A percentile compares a stretch with the other conserved stretches of the same genome.
Conservation (phyloP, 2,113 vertebrate species). For the Thymallus thymallus region DNA sequence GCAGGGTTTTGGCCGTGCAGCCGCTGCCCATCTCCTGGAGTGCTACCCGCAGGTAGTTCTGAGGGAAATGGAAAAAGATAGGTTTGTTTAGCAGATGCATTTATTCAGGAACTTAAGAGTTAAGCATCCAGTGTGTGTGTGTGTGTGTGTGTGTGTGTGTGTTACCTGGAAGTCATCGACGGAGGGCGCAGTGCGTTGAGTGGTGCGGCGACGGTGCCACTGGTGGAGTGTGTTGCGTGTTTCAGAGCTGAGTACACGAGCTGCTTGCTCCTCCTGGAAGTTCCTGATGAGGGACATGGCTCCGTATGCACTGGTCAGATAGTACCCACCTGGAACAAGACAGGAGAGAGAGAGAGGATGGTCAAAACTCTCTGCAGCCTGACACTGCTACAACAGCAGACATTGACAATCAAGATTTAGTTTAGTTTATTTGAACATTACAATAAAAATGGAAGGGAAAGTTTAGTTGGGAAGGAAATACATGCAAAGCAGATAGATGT, state of each 20-base stretch:
- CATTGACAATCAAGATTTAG: not conserved
- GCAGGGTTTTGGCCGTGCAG: conserved; percentile 92
- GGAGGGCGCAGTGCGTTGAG: conserved; percentile 82
- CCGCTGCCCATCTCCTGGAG: conserved; percentile 88
- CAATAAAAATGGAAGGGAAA: not conserved
- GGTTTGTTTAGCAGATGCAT: not conserved
- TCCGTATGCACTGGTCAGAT: conserved; percentile 92
- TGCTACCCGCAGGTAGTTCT: conserved; percentile 96
- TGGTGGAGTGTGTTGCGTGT: conserved; percentile 89
- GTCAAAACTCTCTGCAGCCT: not conserved
- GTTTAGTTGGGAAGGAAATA: not conserved
- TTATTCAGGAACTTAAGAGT: not conserved
- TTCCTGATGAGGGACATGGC: conserved; percentile 93
- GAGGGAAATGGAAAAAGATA: not conserved
- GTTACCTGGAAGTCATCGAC: conserved; percentile 82
- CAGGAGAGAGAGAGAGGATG: not conserved
- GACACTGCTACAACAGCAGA: not conserved
- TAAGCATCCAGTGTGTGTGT: conserved; percentile 38
- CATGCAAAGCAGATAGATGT: not conserved
- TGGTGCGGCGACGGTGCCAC: conserved; percentile 92
- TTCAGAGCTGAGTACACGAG: conserved; percentile 85
- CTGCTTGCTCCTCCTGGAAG: conserved; percentile 94
- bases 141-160: conserved; percentile 80
- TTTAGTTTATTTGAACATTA: not conserved
- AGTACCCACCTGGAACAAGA: conserved; percentile 85